Evolutionary conservation across 2,113 vertebrate species (phyloP).

Genomic region (Ceyx melanurus): DNA sequence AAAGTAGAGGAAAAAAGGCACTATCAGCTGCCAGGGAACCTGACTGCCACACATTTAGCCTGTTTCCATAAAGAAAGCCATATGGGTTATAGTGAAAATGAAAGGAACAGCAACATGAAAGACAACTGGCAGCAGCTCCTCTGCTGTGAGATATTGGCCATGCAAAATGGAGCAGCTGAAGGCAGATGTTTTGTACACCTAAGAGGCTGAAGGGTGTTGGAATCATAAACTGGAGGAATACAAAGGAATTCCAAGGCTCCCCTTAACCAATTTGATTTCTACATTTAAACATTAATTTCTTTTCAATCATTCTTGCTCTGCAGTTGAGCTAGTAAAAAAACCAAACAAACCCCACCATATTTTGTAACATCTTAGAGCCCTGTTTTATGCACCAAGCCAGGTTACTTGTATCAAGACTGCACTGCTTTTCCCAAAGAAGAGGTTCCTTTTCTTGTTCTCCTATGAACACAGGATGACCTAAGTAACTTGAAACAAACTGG

Average conservation of each 20-base stretch:
- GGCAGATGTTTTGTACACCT: constrained; percentile 15
- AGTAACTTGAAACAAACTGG: background rate
- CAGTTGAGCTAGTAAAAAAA: background rate
- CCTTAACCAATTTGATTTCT: background rate
- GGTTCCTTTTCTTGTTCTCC: background rate
- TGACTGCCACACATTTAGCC: background rate
- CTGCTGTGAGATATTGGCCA: background rate
- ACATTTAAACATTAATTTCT: background rate
- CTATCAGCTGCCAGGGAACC: constrained; percentile 4
- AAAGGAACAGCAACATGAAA: background rate
- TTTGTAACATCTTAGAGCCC: background rate
- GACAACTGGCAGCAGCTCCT: background rate
- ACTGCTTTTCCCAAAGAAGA: background rate
- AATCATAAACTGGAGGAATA: background rate
- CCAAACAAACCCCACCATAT: background rate
- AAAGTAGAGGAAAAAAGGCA: background rate
- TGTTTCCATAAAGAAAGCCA: background rate
- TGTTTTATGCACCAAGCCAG: background rate
- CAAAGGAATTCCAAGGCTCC: background rate
- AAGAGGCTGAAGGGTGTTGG: background rate
- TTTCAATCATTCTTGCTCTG: background rate
- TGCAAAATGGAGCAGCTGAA: constrained; percentile 9
- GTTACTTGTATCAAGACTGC: background rate
- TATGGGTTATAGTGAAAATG: background rate
- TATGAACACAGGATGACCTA: background rate